Base-by-base conservation (phyloP, 2,797 vertebrate genomes). In the Gymnocypris eckloni region DNA sequence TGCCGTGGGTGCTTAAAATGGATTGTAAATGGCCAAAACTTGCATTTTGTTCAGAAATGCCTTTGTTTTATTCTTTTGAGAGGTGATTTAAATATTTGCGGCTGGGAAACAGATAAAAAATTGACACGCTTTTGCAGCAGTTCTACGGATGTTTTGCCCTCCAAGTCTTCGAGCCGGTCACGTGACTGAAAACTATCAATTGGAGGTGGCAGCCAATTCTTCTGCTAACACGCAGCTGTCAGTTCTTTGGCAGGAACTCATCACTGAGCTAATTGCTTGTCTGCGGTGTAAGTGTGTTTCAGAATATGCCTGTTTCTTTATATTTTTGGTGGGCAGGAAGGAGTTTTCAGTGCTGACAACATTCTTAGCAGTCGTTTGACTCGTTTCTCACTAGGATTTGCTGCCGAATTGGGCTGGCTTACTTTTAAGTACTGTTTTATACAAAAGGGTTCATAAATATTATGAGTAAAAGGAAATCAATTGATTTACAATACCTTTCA, bases 171-270 rank as follows among this genome's bases (percentile, higher is more conserved):
- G 37, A 39, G 37, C 37, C 37, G 4, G 37, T 39, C 37, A 39
- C 37, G 37, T 39, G 37, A 5, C 37, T 39, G 37, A 39, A 39
- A 39, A 5, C 37, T 39, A 39, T 39, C 4, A 37, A 37, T 37
- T 37, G 37, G 59, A 82, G 79, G 82, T 79, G 70, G 82, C 66
- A 59, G 75, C 25, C 52, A 77, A 45, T 81, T 69, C 64, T 80
- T 33, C 78, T 50, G 81, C 72, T 92, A 91, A 90, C 89, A 92
- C 87, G 88, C 83, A 80, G 86, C 78, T 91, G 86, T 89, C 90
- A 92, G 82, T 81, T 18, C 73, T 43, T 66, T 87, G 86, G 86
- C 86, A 81, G 70, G 78, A 89, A 54, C 87, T 93, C 43, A 8
- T 90, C 85, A 88, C 79, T 15, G 20, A 81, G 86, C 82, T 90